Evolutionary conservation across 2,797 vertebrate genomes (phyloP), one percentile per base, ranked within the genome.

Genomic region (Pelobates cultripes): DNA sequence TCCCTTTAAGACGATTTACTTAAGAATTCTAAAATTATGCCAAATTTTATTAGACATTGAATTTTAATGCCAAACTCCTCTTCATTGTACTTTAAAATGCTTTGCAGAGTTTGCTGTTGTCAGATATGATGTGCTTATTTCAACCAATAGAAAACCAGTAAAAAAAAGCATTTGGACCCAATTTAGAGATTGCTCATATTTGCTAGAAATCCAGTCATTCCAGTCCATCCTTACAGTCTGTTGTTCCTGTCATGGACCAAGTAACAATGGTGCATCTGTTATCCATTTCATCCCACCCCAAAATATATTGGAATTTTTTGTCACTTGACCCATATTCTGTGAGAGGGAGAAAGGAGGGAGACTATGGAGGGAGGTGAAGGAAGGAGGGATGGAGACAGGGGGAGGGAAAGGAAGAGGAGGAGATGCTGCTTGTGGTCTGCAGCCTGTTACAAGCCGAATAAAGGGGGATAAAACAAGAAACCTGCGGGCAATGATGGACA

Each of bases 391-490:
- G 41, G 10, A 43, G 51, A 71, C 12, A 68, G 55, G 70, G 75
- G 70, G 17, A 75, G 79, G 68, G 55, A 73, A 74, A 70, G 70
- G 79, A 78, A 70, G 76, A 71, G 71, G 75, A 81, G 80, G 79
- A 43, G 78, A 73, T 43, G 79, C 3, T 64, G 79, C 45, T 77
- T 63, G 55, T 44, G 64, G 73, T 63, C 40, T 73, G 51, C 64
- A n/a, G 70, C 55, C 42, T 51, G 67, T 64, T 61, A 79, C 71
- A 64, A 57, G 10, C 45, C 41, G 7, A 77, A 44, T 69, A 69
- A 15, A 64, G 67, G 77, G 43, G 78, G 79, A 47, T 13, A 68
- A 67, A 72, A 42, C 3, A 70, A 15, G 45, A 67, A 80, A 71
- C 64, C 66, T 74, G 66, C 70, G 55, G 77, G 17, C 47, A 64